A percentile compares a stretch with the other conserved stretches of the same genome.
These are phyloP conservation scores for Lipophrys pholis DNA, from an alignment of 2,113 vertebrate genomes.

Conservation along the genomic window DNA sequence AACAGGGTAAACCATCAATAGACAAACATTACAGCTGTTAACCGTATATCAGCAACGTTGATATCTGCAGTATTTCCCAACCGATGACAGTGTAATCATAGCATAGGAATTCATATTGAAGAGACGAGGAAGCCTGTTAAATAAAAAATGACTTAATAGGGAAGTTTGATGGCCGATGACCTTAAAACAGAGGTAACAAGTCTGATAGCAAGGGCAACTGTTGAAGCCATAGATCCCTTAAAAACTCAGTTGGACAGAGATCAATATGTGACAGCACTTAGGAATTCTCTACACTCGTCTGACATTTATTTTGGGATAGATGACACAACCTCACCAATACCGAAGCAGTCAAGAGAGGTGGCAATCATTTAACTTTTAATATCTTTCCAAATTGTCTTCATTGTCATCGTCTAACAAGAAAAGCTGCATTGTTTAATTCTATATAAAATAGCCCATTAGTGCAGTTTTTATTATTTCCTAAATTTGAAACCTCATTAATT, in stretches of 20 bases:
- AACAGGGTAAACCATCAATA: slow-evolving; percentile 16
- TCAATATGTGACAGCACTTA: slow-evolving; percentile 76
- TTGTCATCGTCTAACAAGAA: no score
- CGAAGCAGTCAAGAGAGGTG: slow-evolving; percentile 35
- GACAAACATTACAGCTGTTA: slow-evolving; percentile 34
- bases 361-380: slow-evolving; percentile 38
- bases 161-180: slow-evolving; percentile 33
- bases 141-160: slow-evolving; percentile 24
- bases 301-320: slow-evolving; percentile 75
- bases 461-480: background rate
- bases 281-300: slow-evolving; percentile 68
- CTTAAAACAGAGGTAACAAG: slow-evolving; percentile 33
- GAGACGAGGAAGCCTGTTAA: slow-evolving; percentile 18
- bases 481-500: slow-evolving; percentile 11
- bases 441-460: slow-evolving; percentile 25
- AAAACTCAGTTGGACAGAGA: slow-evolving; percentile 69
- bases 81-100: slow-evolving; percentile 36
- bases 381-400: no score
- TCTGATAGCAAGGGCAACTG: slow-evolving; percentile 40
- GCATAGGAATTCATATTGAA: background rate
- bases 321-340: slow-evolving; percentile 50
- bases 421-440: background rate
- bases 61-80: slow-evolving; percentile 15
- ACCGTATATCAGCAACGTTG: slow-evolving; percentile 32
- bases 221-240: slow-evolving; percentile 47